Percentiles rank a stretch among this genome's conserved stretches.
Conservation (phyloP, 1,140 invertebrate species). For the Agrypnia vestita region DNA sequence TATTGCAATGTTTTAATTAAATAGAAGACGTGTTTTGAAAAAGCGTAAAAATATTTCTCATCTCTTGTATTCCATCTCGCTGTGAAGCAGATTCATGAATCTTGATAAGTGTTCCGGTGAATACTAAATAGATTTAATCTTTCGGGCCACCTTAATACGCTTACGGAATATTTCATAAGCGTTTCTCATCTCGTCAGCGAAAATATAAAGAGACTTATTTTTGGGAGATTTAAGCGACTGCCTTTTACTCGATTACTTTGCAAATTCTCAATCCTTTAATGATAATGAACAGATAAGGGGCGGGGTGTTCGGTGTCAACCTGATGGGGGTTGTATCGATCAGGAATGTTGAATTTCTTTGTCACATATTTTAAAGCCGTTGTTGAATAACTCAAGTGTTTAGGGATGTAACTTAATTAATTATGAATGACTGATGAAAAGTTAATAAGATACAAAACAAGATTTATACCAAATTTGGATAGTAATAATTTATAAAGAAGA, state of each 20-base stretch:
- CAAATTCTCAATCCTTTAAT: constrained; percentile 24
- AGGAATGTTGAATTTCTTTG: neutral
- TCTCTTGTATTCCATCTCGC: constrained; percentile 1
- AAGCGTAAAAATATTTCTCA: neutral
- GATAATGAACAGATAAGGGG: constrained; percentile 19
- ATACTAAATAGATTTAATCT: constrained; percentile 39
- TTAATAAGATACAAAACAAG: too few species aligned
- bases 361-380: too few species aligned
- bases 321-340: constrained; percentile 1
- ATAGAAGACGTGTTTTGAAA: neutral
- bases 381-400: too few species aligned
- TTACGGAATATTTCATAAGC: constrained; percentile 44
- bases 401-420: too few species aligned
- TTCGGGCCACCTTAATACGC: constrained; percentile 27
- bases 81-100: constrained; percentile 6
- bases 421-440: too few species aligned
- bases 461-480: too few species aligned
- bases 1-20: neutral
- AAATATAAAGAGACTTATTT: constrained; percentile 36
- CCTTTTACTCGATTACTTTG: constrained; percentile 23
- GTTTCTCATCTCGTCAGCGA: constrained; percentile 30
- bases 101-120: constrained; percentile 18
- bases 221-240: neutral
- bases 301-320: neutral
- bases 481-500: too few species aligned